Base-by-base conservation (phyloP, 2,888 invertebrate genomes). In the Quadroppia sp. region DNA sequence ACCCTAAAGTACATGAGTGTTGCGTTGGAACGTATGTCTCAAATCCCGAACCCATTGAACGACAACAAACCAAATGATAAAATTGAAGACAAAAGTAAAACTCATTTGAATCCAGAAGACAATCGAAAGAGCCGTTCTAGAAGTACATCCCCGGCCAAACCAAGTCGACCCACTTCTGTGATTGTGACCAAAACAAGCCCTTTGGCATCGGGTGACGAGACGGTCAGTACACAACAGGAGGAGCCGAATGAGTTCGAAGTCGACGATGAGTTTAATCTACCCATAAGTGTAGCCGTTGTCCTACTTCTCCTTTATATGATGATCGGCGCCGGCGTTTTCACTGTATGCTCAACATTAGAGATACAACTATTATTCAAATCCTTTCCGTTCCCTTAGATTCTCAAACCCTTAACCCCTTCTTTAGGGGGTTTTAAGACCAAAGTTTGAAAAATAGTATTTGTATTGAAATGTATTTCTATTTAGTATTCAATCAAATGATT, bases 181-280 rank as follows among this genome's bases (percentile, higher is more conserved):
- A 36, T 64, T 15, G 70, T 59, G 32, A 50, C 69, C 59, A 53
- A 70, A 11, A 28, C 59, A 25, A 74, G 50, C 42, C 28, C 69
- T 25, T 71, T 72, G 20, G 32, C 64, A 28, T 71, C 64, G 42
- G 42, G 53, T 1, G 73, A 76, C 13, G 73, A 20, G 42, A 42
- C 28, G 23, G 71, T 40, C 50, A 71, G 42, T n/a, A 48, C 72
- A 23, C 25, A 36, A 17, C 42, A 48, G 23, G 75, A 76, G 20
- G 72, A 70, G 13, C 36, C 64, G n/a, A 79, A 85, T 85, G 80
- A 91, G 50, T 91, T 88, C 78, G 89, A 89, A 81, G 88, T 94
- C 72, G 92, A 92, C 81, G 94, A 96, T 79, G 92, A 96, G 81
- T 97, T 97, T 82, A 95, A 97, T 82, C 83, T 98, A 73, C 97